Evolutionary conservation across 2,113 vertebrate genomes (phyloP).

Genomic region (Cromileptes altivelis): DNA sequence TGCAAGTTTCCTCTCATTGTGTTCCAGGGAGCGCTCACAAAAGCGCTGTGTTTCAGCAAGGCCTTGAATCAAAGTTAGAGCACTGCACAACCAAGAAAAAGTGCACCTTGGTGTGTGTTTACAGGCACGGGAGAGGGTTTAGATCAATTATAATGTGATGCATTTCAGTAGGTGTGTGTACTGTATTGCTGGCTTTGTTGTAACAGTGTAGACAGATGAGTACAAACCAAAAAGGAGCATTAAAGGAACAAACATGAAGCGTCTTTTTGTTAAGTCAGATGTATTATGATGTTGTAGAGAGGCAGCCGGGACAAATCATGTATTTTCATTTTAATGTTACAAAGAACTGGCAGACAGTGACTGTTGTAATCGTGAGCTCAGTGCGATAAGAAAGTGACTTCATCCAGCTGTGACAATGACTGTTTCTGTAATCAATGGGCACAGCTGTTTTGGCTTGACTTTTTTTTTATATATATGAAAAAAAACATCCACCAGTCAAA

Average conservation of each 20-base stretch:
- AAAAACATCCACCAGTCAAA: neutral
- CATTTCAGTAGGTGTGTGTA: neutral
- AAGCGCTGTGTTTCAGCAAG: conserved; percentile 40
- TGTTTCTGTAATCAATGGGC: neutral
- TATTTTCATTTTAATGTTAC: neutral
- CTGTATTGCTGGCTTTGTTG: neutral
- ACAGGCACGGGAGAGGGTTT: conserved; percentile 13
- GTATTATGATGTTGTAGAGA: neutral
- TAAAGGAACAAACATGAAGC: neutral
- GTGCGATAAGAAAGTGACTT: neutral
- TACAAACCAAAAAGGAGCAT: neutral
- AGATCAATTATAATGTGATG: neutral
- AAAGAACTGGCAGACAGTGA: neutral
- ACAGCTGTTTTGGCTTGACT: conserved; percentile 6
- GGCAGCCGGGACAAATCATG: neutral
- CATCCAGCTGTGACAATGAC: conserved; percentile 1
- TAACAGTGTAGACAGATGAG: no score
- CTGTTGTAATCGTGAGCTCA: neutral
- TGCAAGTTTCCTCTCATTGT: conserved; percentile 79
- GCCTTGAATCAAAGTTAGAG: conserved; percentile 52
- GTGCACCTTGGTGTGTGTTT: neutral
- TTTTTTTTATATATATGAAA: neutral
- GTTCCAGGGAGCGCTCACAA: conserved; percentile 26
- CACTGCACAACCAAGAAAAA: neutral
- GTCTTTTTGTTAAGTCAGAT: neutral